phyloP scores from a whole-genome alignment of 2,113 vertebrate species.

The Lontra canadensis region DNA sequence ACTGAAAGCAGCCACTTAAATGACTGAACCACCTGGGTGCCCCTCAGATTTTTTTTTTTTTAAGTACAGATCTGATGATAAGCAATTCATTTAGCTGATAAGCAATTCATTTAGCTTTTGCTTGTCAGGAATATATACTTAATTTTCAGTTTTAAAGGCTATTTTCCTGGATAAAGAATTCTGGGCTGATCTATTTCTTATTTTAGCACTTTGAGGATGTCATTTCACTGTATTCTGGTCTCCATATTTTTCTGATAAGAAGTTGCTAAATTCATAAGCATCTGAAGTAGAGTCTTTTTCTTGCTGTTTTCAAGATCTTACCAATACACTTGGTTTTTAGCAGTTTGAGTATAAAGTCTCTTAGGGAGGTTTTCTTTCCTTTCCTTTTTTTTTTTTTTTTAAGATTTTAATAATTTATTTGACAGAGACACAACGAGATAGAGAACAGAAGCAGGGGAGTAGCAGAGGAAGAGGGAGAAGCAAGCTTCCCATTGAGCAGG shows the following conservation, averaged over 20 bases:
- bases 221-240: background rate
- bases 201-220: background rate
- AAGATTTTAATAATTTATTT: too few species aligned
- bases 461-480: too few species aligned
- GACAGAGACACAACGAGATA: too few species aligned
- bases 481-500: too few species aligned
- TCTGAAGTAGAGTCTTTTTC: background rate
- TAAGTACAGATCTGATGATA: background rate
- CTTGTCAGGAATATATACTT: background rate
- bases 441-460: too few species aligned
- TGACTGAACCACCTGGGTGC: background rate
- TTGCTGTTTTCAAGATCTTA: background rate
- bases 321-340: background rate
- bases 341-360: background rate
- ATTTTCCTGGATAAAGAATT: background rate
- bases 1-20: background rate
- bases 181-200: background rate
- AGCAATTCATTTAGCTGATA: background rate
- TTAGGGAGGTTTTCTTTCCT: background rate
- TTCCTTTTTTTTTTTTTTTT: too few species aligned
- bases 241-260: background rate
- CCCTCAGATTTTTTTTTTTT: background rate
- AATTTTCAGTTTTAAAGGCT: background rate
- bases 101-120: constrained; percentile 18
- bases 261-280: background rate